Percentiles rank a stretch among this genome's conserved stretches.
Conservation (phyloP, 2,113 vertebrate genomes). For the Salminus brasiliensis region DNA sequence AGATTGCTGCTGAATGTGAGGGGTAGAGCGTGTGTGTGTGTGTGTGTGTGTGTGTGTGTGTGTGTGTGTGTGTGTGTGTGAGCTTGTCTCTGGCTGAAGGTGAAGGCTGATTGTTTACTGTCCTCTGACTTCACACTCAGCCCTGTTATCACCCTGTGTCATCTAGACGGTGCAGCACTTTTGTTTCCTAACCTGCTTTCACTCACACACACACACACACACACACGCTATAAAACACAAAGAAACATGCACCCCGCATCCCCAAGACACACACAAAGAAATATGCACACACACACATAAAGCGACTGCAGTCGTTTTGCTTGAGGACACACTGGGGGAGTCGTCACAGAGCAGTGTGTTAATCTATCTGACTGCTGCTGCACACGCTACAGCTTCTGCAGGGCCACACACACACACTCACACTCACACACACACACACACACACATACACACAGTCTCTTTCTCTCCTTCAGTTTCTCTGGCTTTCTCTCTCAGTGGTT, state of each 20-base stretch:
- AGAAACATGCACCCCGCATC: constrained; percentile 13
- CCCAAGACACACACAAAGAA: constrained; percentile 3
- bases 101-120: constrained; percentile 65
- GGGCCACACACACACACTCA: constrained; percentile 29
- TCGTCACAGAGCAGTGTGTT: constrained; percentile 59
- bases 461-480: neutral
- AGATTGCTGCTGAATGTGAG: neutral
- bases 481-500: too few species aligned
- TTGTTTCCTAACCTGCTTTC: constrained; percentile 36
- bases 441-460: neutral
- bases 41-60: too few species aligned
- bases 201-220: constrained; percentile 9
- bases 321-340: constrained; percentile 47
- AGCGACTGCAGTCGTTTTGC: neutral
- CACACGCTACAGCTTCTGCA: constrained; percentile 60
- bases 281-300: constrained; percentile 9
- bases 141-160: constrained; percentile 50
- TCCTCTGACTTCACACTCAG: constrained; percentile 37
- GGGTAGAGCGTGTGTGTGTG: too few species aligned
- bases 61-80: too few species aligned
- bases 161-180: constrained; percentile 40
- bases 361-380: constrained; percentile 71
- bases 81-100: constrained; percentile 53
- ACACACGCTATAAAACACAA: constrained; percentile 7
- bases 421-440: too few species aligned